Evolutionary conservation across 2,797 vertebrate genomes (phyloP).

Genomic region (Clarias pachynema): DNA sequence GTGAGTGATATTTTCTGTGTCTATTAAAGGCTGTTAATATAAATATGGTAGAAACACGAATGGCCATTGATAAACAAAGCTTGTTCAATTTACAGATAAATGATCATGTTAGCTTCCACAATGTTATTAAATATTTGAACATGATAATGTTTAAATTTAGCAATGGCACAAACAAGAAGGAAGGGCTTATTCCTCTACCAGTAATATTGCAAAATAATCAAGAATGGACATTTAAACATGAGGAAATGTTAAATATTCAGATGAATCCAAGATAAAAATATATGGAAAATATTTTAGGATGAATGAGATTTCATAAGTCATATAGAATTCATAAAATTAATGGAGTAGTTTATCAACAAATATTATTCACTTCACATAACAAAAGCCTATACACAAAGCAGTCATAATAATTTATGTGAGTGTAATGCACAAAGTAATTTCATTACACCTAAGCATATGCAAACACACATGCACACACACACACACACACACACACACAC

Average conservation of each 20-base stretch:
- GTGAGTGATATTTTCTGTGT: too few relatives aligned
- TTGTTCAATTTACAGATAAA: neutral
- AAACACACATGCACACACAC: neutral
- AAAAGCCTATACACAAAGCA: neutral
- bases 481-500: neutral
- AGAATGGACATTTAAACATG: neutral
- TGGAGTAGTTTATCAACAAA: neutral
- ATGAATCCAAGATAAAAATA: neutral
- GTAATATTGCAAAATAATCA: neutral
- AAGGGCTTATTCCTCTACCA: slow-evolving; percentile 36
- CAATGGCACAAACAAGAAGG: slow-evolving; percentile 64
- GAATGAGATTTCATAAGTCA: neutral
- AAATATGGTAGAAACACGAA: neutral
- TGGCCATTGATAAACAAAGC: neutral
- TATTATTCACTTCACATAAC: slow-evolving; percentile 9
- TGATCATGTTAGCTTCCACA: slow-evolving; percentile 3
- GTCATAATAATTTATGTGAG: slow-evolving; percentile 17
- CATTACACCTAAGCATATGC: slow-evolving; percentile 26
- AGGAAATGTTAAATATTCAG: neutral
- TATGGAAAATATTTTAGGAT: neutral
- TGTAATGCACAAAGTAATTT: slow-evolving; percentile 29
- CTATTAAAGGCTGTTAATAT: neutral
- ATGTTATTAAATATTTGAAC: neutral
- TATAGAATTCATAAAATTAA: neutral
- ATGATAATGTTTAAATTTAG: slow-evolving; percentile 68